A percentile compares a stretch with the other conserved stretches of the same genome.
These are phyloP conservation scores for Pterocles gutturalis DNA, from an alignment of 2,113 vertebrate species.

Conservation along the genomic window DNA sequence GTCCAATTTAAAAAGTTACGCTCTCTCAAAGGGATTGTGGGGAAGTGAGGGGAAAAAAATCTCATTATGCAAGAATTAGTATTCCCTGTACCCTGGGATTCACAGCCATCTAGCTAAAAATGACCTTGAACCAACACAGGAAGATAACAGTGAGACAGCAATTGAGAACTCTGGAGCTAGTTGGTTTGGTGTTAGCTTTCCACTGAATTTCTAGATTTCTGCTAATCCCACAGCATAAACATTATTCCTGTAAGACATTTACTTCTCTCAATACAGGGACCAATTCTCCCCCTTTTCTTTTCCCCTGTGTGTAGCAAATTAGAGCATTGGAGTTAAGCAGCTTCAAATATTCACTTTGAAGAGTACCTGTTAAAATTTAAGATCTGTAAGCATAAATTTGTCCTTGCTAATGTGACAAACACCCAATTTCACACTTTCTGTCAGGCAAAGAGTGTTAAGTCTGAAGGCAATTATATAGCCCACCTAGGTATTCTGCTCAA, in stretches of 20 bases:
- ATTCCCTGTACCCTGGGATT: background rate
- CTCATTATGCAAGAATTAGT: background rate
- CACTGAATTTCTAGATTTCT: background rate
- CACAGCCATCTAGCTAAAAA: background rate
- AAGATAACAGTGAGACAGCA: background rate
- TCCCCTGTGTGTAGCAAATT: background rate
- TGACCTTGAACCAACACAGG: background rate
- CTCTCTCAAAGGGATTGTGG: background rate
- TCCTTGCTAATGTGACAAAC: background rate
- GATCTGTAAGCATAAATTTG: background rate
- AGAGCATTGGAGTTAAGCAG: background rate
- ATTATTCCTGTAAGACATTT: background rate
- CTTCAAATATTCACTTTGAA: background rate
- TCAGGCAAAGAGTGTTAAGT: background rate
- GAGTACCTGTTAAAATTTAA: background rate
- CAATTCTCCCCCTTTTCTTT: background rate
- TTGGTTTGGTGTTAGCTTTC: background rate
- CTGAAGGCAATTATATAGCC: conserved; percentile 19
- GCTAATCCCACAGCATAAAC: background rate
- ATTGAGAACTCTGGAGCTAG: background rate
- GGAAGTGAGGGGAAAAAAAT: background rate
- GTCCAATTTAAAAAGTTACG: background rate
- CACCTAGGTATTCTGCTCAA: conserved; percentile 4
- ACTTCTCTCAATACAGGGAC: background rate
- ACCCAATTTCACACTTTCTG: background rate